Evolutionary conservation across 2,888 invertebrate genomes (phyloP), one percentile per base, ranked within the genome.

Genomic region (Hyles lineata): DNA sequence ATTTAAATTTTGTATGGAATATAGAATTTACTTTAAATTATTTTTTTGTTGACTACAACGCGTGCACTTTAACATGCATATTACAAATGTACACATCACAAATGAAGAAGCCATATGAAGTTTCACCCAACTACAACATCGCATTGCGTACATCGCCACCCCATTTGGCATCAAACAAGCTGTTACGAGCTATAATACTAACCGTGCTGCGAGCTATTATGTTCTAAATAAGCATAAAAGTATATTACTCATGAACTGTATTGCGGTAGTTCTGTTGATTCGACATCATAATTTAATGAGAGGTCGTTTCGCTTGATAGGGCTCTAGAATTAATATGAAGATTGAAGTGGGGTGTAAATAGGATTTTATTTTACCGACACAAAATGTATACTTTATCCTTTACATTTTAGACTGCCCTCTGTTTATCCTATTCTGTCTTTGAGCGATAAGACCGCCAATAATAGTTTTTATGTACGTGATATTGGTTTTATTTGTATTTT

Each of bases 121-220:
- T 50, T 50, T 23, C 23, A 67, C 25, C 50, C 43, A 21, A 15
- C 43, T 21, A 67, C 15, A 17, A 43, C 63, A 67, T 50, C 67
- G 23, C 17, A 50, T 23, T 67, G 43, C 67, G 17, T 23, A 23
- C 23, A 60, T 25, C 50, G 67, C 23, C 63, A 67, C 67, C 50
- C 67, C 50, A 67, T 67, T 67, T 67, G 67, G 67, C 67, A 67
- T 43, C 70, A 74, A 73, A 76, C 70, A 76, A 79, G 76, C 76
- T 72, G 75, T 72, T 76, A 73, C 76, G 75, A 75, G 63, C 74
- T 77, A 80, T 78, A 78, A 77, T 43, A 63, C 25, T 62, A 70
- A 73, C 71, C 72, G 72, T 60, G 35, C 29, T 43, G 43, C 73
- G 72, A 71, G 23, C 62, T 21, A 59, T 72, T 25, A 59, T 72